Percentiles rank a stretch among this genome's conserved stretches.
Evolutionary conservation across 23 tunicate species (phyloP).

Genomic region (Botrylloides violaceus): DNA sequence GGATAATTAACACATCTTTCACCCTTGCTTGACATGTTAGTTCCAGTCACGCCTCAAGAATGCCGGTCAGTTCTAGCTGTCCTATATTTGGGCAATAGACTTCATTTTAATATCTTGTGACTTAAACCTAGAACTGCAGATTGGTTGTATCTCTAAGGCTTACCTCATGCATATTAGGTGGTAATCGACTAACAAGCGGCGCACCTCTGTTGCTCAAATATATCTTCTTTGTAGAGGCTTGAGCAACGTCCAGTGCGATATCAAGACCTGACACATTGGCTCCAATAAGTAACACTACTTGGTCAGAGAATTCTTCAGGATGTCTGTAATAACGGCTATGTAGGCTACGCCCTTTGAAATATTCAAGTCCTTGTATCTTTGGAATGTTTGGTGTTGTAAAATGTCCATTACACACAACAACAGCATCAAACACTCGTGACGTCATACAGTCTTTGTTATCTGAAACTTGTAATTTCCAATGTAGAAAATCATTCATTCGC

Average conservation of each 20-base stretch:
- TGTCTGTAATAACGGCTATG: slow-evolving; percentile 56
- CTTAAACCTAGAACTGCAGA: no score
- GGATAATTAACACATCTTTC: no score
- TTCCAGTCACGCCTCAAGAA: no score
- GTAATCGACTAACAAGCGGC: slow-evolving; percentile 16
- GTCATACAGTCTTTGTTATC: slow-evolving; percentile 6
- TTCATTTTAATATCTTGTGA: no score
- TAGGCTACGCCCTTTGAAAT: slow-evolving; percentile 44
- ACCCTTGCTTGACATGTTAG: no score
- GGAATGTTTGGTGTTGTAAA: slow-evolving; percentile 52
- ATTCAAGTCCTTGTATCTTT: slow-evolving; percentile 29
- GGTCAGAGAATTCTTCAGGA: slow-evolving; percentile 28
- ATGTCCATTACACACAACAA: slow-evolving; percentile 85
- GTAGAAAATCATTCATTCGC: background rate
- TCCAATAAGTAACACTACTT: slow-evolving; percentile 57
- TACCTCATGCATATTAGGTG: slow-evolving; percentile 47
- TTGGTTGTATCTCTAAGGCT: no score
- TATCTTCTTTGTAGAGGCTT: slow-evolving; percentile 38
- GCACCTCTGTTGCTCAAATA: slow-evolving; percentile 37
- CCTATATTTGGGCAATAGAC: no score
- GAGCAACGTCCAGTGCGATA: slow-evolving; percentile 36
- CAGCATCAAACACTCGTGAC: slow-evolving; percentile 43
- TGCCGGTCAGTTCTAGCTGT: no score
- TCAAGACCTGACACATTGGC: slow-evolving; percentile 63
- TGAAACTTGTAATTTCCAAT: slow-evolving; percentile 27